phyloP scores from a whole-genome alignment of 2,113 vertebrate genomes.

The Apus apus region DNA sequence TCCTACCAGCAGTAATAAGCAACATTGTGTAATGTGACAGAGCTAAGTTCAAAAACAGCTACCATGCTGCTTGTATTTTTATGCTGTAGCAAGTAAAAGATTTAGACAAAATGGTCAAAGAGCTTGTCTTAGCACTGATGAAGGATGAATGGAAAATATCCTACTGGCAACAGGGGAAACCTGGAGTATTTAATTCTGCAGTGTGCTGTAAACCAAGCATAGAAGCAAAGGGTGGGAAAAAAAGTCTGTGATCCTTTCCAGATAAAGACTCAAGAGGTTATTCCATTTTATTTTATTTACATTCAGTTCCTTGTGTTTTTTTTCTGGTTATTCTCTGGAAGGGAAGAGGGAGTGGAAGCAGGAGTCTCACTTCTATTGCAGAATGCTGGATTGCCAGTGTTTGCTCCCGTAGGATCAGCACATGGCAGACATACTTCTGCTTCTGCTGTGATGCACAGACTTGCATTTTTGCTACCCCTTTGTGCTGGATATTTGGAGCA shows the following conservation, averaged over 20 bases:
- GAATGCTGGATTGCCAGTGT: not conserved
- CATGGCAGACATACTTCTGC: not conserved
- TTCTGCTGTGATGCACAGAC: not conserved
- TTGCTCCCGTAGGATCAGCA: not conserved
- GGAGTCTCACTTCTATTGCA: not conserved
- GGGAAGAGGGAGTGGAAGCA: not conserved
- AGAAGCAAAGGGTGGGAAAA: not conserved
- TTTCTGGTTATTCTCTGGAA: not conserved
- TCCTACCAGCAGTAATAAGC: not conserved
- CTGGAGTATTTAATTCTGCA: not conserved
- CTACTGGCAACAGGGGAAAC: not conserved
- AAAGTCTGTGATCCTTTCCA: not conserved
- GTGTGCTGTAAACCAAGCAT: fast-evolving
- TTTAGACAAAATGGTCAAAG: not conserved
- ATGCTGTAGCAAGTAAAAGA: not conserved
- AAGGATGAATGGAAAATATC: not conserved
- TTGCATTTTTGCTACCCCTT: not conserved
- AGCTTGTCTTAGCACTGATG: not conserved
- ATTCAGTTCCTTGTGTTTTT: not conserved
- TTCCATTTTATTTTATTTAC: not conserved
- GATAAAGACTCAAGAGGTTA: not conserved
- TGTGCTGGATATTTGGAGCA: not conserved
- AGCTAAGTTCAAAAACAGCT: not conserved
- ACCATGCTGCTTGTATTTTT: not conserved
- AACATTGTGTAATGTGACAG: not conserved